phyloP scores from a whole-genome alignment of 30 jellyfish, hydroid and myxozoan genomes.

The Turritopsis rubra region DNA sequence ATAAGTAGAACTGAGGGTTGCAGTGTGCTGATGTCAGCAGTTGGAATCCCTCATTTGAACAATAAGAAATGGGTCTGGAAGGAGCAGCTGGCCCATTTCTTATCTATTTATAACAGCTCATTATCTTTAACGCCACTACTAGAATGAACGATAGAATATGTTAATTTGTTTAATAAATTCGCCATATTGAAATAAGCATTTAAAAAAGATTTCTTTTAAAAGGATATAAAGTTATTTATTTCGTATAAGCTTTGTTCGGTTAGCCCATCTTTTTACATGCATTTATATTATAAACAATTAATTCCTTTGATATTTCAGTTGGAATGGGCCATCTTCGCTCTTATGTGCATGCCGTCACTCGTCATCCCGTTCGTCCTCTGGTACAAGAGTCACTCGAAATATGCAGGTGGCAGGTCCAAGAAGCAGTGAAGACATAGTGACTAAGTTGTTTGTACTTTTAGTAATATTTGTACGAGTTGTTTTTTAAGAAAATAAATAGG shows the following conservation, averaged over 20 bases:
- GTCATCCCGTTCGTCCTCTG: slow-evolving; percentile 81
- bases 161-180: too few relatives aligned
- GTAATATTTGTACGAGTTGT: background rate
- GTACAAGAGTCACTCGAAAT: slow-evolving; percentile 84
- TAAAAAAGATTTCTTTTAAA: too few relatives aligned
- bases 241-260: background rate
- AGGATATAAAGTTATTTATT: slow-evolving; percentile 3
- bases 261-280: background rate
- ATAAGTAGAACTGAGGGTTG: too few relatives aligned
- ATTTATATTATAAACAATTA: background rate
- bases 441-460: too few relatives aligned
- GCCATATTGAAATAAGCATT: too few relatives aligned
- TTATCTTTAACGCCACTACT: too few relatives aligned
- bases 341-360: slow-evolving; percentile 91
- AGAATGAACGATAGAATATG: too few relatives aligned
- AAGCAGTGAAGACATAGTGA: slow-evolving; percentile 43
- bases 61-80: too few relatives aligned
- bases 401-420: slow-evolving; percentile 49
- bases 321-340: slow-evolving; percentile 90
- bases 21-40: too few relatives aligned
- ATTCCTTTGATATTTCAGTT: slow-evolving; percentile 43
- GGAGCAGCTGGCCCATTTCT: too few relatives aligned
- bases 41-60: too few relatives aligned
- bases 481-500: background rate
- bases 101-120: too few relatives aligned